phyloP scores from a whole-genome alignment of 1,140 invertebrate species.

The Aricia agestis region DNA sequence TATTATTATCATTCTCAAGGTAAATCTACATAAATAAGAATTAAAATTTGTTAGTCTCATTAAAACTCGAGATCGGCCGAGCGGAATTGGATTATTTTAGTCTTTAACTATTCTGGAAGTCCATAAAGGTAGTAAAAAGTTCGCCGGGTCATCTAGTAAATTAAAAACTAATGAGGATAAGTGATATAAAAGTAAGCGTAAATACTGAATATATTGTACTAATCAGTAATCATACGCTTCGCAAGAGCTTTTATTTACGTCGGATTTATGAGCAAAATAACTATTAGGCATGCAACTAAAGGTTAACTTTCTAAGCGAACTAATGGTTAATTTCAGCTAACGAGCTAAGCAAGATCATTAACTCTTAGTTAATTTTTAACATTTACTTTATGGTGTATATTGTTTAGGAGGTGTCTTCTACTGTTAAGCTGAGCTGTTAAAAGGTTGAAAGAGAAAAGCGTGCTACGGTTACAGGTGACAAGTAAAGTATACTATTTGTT shows the following conservation, averaged over 20 bases:
- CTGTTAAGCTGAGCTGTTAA: neutral
- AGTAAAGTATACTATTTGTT: neutral
- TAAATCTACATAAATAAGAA: too few relatives aligned
- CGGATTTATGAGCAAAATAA: constrained; percentile 18
- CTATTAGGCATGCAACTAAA: constrained; percentile 27
- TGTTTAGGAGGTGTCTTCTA: neutral
- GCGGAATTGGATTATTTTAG: too few relatives aligned
- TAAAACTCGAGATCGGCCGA: too few relatives aligned
- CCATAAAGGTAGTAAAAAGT: too few relatives aligned
- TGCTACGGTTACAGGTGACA: neutral
- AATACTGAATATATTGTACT: neutral
- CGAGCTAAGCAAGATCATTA: constrained; percentile 19
- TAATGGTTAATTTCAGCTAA: constrained; percentile 27
- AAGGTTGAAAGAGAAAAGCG: constrained; percentile 8
- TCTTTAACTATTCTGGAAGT: too few relatives aligned
- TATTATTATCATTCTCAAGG: too few relatives aligned
- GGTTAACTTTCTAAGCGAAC: constrained; percentile 32
- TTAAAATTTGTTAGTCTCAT: too few relatives aligned
- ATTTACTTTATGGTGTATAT: neutral
- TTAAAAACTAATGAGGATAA: too few relatives aligned
- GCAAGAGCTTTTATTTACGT: constrained; percentile 15
- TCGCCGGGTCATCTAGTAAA: too few relatives aligned
- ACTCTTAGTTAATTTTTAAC: constrained; percentile 3
- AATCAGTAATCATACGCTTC: neutral
- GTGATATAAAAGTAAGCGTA: too few relatives aligned